A percentile compares a stretch with the other conserved stretches of the same genome.
These are phyloP conservation scores for human (Homo sapiens) DNA, from an alignment of 2,113 vertebrate species.

Conservation along the genomic window GRCh38 chr1:7323001-7323500, in stretches of 20 bases:
- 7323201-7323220: background rate
- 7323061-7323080: background rate
- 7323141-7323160: background rate
- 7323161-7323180: background rate
- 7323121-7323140: background rate
- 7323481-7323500: too few species aligned
- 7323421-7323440: background rate
- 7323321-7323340: background rate
- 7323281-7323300: background rate
- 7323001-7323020: too few species aligned
- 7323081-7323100: background rate
- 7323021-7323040: background rate
- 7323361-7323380: background rate
- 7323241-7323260: background rate
- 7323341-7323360: background rate
- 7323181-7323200: background rate
- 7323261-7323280: background rate
- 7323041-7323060: background rate
- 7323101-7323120: background rate
- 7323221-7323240: background rate
- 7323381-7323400: background rate
- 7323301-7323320: background rate
- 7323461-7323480: accelerated
- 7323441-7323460: background rate
- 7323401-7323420: background rate